A percentile compares a stretch with the other conserved stretches of the same genome.
Evolutionary conservation across 1,140 invertebrate species (phyloP).

Genomic region (Colletes latitarsis): DNA sequence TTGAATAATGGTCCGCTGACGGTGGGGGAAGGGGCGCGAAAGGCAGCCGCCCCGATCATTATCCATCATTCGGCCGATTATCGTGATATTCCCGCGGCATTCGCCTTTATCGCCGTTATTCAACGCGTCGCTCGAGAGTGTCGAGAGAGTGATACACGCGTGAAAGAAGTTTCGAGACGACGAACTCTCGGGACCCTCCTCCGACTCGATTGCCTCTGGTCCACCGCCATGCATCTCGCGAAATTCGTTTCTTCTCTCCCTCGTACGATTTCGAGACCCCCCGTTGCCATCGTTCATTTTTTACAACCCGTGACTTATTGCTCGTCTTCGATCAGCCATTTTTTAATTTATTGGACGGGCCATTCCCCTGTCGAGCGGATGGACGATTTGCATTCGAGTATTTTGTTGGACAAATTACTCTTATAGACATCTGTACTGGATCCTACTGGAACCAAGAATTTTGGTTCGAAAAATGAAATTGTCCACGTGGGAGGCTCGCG

Average conservation of each 20-base stretch:
- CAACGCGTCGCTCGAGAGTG: constrained; percentile 56
- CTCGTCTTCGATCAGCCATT: no score
- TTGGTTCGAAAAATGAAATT: no score
- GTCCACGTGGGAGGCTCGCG: no score
- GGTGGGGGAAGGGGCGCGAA: constrained; percentile 63
- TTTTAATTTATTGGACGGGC: no score
- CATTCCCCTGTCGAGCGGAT: no score
- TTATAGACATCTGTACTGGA: no score
- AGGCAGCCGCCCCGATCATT: constrained; percentile 76
- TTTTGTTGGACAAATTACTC: no score
- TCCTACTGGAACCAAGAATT: no score
- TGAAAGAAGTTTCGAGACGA: constrained; percentile 61
- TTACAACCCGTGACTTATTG: no score
- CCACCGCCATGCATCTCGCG: background rate
- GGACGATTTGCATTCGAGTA: no score
- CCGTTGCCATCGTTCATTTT: no score
- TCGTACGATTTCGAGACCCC: no score
- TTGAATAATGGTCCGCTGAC: constrained; percentile 77
- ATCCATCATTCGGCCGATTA: constrained; percentile 74
- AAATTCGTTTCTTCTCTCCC: constrained; percentile 12
- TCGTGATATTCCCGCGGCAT: constrained; percentile 73
- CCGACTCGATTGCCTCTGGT: constrained; percentile 44
- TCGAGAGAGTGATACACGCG: constrained; percentile 56
- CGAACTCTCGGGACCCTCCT: constrained; percentile 23
- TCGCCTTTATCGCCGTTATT: constrained; percentile 73